A percentile compares a stretch with the other conserved stretches of the same genome.
phyloP scores from a whole-genome alignment of 2,113 vertebrate species.

The Acrocephalus arundinaceus region DNA sequence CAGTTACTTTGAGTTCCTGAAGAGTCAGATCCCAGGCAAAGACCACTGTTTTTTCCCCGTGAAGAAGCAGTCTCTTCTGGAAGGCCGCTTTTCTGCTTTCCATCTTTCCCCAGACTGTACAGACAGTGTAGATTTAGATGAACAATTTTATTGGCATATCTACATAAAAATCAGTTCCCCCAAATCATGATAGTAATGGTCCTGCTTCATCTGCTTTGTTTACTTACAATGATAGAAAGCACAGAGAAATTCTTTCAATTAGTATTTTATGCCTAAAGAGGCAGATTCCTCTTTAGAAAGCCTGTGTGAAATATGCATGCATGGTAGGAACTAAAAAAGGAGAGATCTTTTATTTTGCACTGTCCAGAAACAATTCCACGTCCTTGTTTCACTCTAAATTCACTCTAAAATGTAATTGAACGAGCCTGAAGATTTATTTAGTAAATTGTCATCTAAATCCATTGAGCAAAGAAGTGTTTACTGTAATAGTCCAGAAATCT shows the following conservation, averaged over 20 bases:
- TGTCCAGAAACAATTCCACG: neutral
- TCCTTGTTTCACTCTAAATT: neutral
- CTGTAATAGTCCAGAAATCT: neutral
- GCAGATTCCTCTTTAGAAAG: neutral
- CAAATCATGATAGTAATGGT: neutral
- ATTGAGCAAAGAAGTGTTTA: constrained; percentile 3
- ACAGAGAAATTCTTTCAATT: neutral
- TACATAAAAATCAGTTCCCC: neutral
- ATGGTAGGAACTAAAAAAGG: neutral
- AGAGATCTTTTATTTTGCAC: neutral
- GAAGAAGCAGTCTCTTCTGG: neutral
- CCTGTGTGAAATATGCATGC: neutral
- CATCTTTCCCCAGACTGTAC: neutral
- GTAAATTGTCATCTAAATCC: neutral
- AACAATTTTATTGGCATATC: neutral
- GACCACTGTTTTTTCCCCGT: fast-evolving
- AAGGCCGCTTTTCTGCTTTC: neutral
- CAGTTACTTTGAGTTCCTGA: neutral
- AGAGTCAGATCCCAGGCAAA: neutral
- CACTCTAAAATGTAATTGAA: neutral
- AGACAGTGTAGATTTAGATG: neutral
- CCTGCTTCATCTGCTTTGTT: neutral
- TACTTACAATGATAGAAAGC: neutral
- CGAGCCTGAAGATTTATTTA: neutral
- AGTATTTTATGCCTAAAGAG: neutral